A percentile compares a stretch with the other conserved stretches of the same genome.
Evolutionary conservation across 35 echinoderm and acorn worm genomes (phyloP).

Genomic region (Chiridota heheva): DNA sequence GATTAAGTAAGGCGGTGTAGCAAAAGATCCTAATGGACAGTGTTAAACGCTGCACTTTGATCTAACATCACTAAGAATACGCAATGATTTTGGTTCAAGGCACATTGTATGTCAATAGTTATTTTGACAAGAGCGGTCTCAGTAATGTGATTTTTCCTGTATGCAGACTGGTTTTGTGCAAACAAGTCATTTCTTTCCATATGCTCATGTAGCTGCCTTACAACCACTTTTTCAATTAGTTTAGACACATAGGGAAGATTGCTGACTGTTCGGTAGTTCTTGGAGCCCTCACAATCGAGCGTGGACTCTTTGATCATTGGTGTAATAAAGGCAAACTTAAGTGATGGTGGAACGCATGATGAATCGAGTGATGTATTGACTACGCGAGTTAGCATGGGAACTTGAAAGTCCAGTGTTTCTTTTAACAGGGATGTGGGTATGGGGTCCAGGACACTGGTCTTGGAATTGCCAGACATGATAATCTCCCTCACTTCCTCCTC

Average conservation of each 20-base stretch:
- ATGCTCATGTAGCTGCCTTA: slow-evolving; percentile 1
- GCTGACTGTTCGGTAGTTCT: slow-evolving; percentile 46
- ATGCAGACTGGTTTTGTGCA: slow-evolving; percentile 45
- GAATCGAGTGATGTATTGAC: slow-evolving; percentile 38
- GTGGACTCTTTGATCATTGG: slow-evolving; percentile 42
- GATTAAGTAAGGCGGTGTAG: slow-evolving; percentile 8
- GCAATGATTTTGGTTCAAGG: background rate
- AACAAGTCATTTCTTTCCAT: slow-evolving; percentile 15
- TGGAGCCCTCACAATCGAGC: slow-evolving; percentile 19
- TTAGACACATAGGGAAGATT: slow-evolving; percentile 62
- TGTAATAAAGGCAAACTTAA: slow-evolving; percentile 36
- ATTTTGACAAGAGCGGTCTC: slow-evolving; percentile 46
- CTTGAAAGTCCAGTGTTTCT: slow-evolving; percentile 3
- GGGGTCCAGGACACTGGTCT: slow-evolving; percentile 14
- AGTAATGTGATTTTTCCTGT: slow-evolving; percentile 40
- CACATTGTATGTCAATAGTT: slow-evolving; percentile 34
- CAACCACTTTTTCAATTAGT: slow-evolving; percentile 42
- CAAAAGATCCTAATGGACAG: slow-evolving; percentile 41
- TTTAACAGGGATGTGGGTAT: slow-evolving; percentile 41
- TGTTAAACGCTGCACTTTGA: slow-evolving; percentile 62
- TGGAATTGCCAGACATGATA: slow-evolving; percentile 19
- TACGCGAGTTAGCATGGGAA: slow-evolving; percentile 19
- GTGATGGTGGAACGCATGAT: slow-evolving; percentile 3
- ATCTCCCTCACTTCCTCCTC: slow-evolving; percentile 23
- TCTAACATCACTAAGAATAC: slow-evolving; percentile 45